Percentiles rank a stretch among this genome's conserved stretches.
These are phyloP conservation scores for Drosophila borborema DNA, from an alignment of 2,888 invertebrate species.

Conservation along the genomic window DNA sequence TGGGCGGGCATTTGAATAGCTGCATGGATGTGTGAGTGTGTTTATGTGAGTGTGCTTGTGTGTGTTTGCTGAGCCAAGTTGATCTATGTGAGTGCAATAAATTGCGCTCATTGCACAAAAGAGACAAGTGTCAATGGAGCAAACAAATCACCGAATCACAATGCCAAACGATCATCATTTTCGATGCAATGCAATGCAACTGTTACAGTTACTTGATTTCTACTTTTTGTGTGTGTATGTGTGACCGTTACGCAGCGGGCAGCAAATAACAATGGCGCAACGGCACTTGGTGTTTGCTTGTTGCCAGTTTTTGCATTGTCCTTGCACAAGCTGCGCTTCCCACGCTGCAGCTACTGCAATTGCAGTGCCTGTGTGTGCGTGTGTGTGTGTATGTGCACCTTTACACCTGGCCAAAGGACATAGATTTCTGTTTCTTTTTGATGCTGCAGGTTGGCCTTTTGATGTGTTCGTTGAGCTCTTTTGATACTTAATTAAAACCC, in stretches of 20 bases:
- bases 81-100: constrained; percentile 61
- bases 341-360: constrained; percentile 55
- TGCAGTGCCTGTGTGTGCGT: neutral
- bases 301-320: constrained; percentile 58
- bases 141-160: constrained; percentile 55
- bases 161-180: constrained; percentile 52
- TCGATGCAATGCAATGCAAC: constrained; percentile 19
- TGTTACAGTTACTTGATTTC: constrained; percentile 59
- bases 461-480: constrained; percentile 42
- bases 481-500: constrained; percentile 72
- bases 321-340: constrained; percentile 81
- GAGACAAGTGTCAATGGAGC: constrained; percentile 31
- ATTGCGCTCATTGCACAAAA: constrained; percentile 62
- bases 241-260: constrained; percentile 72
- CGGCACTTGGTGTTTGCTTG: constrained; percentile 63
- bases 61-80: constrained; percentile 8
- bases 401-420: constrained; percentile 68
- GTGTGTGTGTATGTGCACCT: constrained; percentile 21
- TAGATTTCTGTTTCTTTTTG: constrained; percentile 24
- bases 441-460: constrained; percentile 59
- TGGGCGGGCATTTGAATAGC: constrained; percentile 59
- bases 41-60: neutral
- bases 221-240: constrained; percentile 5
- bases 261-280: constrained; percentile 61
- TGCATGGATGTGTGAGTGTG: neutral